These are phyloP conservation scores for Penaeus chinensis DNA, from an alignment of 1,140 invertebrate genomes.

Conservation along the genomic window DNA sequence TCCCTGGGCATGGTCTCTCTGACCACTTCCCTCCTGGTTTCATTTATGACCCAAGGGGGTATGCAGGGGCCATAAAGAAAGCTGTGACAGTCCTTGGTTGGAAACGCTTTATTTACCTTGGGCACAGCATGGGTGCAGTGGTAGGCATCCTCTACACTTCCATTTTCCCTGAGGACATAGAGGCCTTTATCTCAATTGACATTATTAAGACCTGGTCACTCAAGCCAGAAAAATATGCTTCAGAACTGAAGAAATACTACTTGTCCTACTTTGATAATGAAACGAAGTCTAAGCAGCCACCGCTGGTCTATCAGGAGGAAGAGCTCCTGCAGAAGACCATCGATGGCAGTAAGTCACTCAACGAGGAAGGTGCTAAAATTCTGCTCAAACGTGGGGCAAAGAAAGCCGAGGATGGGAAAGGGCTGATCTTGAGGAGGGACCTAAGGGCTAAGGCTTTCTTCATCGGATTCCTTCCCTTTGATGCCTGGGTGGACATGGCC, in stretches of 20 bases:
- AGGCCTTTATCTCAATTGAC: constrained; percentile 58
- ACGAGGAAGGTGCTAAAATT: constrained; percentile 56
- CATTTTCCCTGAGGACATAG: constrained; percentile 60
- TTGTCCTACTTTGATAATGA: constrained; percentile 61
- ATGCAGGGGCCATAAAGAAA: constrained; percentile 58
- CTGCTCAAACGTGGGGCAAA: constrained; percentile 55
- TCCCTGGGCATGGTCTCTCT: constrained; percentile 66
- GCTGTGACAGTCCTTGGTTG: constrained; percentile 55
- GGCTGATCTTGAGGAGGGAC: constrained; percentile 54
- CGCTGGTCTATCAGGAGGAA: constrained; percentile 55
- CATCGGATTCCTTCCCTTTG: constrained; percentile 51
- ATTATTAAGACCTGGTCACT: constrained; percentile 64
- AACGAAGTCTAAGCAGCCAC: constrained; percentile 34
- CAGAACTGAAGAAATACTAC: constrained; percentile 45
- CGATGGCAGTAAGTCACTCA: constrained; percentile 60
- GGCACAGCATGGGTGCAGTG: constrained; percentile 63
- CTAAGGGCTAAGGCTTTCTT: constrained; percentile 58
- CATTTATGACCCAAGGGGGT: constrained; percentile 62
- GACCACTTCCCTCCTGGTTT: constrained; percentile 65
- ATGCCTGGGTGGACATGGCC: constrained; percentile 54
- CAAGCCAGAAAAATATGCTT: constrained; percentile 37
- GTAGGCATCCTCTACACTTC: constrained; percentile 60
- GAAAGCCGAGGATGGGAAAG: constrained; percentile 30
- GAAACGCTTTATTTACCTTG: constrained; percentile 57
- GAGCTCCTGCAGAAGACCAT: constrained; percentile 59